These are phyloP conservation scores for Agapostemon virescens DNA, from an alignment of 2,888 invertebrate species.

Conservation along the genomic window DNA sequence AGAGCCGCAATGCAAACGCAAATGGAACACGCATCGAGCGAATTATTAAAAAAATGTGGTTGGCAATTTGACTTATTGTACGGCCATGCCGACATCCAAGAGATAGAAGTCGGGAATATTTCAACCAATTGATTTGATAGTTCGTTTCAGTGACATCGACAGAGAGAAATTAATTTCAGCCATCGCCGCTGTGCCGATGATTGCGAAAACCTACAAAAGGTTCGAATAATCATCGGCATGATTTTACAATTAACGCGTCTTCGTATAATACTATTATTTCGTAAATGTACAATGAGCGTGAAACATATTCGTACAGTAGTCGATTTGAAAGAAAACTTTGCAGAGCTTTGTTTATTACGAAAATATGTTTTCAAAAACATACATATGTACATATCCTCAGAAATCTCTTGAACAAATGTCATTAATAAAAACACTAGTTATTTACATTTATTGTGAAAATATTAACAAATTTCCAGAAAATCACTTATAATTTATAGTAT, in stretches of 20 bases:
- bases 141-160: background rate
- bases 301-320: too few species aligned
- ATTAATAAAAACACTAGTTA: too few species aligned
- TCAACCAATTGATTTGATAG: conserved; percentile 37
- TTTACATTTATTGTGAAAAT: too few species aligned
- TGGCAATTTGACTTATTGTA: conserved; percentile 18
- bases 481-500: too few species aligned
- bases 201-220: background rate
- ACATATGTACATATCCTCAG: too few species aligned
- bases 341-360: too few species aligned
- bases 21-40: background rate
- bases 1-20: background rate
- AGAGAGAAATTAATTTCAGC: conserved; percentile 30
- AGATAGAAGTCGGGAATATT: conserved; percentile 17
- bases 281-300: too few species aligned
- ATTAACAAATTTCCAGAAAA: too few species aligned
- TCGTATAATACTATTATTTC: background rate
- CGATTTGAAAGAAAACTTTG: too few species aligned
- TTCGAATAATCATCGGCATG: conserved; percentile 20
- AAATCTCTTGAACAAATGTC: too few species aligned
- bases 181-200: background rate
- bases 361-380: too few species aligned
- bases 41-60: conserved; percentile 20
- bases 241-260: conserved; percentile 8
- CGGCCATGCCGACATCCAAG: background rate